Evolutionary conservation across 2,797 vertebrate genomes (phyloP).

Genomic region (Orientallactaga sibirica): DNA sequence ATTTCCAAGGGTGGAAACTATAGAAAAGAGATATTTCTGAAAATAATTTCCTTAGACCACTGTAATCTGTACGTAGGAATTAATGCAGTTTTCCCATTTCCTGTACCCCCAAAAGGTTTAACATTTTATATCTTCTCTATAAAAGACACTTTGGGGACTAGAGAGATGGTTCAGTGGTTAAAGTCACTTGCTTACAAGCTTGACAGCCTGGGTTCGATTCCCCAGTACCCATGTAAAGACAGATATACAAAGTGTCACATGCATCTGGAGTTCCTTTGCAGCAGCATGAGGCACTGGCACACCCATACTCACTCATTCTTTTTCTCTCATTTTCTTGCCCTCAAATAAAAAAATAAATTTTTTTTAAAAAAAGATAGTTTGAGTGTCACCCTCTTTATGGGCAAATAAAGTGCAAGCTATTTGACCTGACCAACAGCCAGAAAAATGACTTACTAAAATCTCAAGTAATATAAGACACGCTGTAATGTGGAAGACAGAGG

Average conservation of each 20-base stretch:
- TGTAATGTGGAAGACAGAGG: neutral
- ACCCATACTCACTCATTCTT: too few relatives aligned
- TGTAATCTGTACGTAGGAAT: neutral
- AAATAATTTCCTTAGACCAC: neutral
- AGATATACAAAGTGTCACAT: too few relatives aligned
- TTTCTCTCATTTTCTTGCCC: too few relatives aligned
- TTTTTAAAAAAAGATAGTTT: neutral
- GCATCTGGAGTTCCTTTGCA: too few relatives aligned
- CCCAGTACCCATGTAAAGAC: too few relatives aligned
- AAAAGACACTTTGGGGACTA: neutral
- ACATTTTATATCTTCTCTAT: neutral
- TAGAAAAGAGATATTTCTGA: constrained; percentile 22
- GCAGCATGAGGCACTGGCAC: too few relatives aligned
- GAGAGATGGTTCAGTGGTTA: too few relatives aligned
- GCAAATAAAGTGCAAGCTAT: neutral
- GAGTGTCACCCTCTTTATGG: neutral
- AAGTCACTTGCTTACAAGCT: too few relatives aligned
- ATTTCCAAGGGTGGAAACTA: neutral
- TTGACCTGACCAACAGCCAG: constrained; percentile 8
- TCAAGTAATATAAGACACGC: neutral
- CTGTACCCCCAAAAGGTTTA: neutral
- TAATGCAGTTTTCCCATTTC: neutral
- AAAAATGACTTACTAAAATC: constrained; percentile 32
- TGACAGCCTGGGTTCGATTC: too few relatives aligned
- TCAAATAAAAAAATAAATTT: too few relatives aligned